Evolutionary conservation across 2,797 vertebrate species (phyloP).

Genomic region (Xyrichtys novacula): DNA sequence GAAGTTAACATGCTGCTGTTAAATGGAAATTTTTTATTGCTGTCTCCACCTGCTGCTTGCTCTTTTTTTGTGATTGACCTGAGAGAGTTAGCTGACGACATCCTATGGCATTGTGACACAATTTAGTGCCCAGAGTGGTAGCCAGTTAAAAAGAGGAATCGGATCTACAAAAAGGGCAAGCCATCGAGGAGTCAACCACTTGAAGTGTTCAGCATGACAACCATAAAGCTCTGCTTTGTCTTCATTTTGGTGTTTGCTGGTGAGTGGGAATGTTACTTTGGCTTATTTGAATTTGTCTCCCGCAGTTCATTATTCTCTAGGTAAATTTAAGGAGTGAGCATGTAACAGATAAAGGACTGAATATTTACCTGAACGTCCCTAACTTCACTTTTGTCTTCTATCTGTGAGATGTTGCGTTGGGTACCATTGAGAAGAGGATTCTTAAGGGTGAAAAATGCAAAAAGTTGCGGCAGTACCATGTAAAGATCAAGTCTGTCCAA

Average conservation of each 20-base stretch:
- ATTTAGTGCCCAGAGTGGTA: not conserved
- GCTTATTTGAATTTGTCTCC: no score
- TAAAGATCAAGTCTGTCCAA: slow-evolving; percentile 17
- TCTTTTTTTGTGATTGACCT: not conserved
- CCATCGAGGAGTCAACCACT: not conserved
- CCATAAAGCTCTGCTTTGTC: slow-evolving; percentile 4
- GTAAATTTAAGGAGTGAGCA: not conserved
- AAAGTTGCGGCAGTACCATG: slow-evolving; percentile 24
- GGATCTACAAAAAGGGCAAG: slow-evolving; percentile 3
- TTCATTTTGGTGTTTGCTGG: slow-evolving; percentile 23
- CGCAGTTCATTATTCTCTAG: not conserved
- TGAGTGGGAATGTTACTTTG: slow-evolving; percentile 6
- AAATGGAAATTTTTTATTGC: no score
- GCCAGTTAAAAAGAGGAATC: not conserved
- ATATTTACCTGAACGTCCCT: not conserved
- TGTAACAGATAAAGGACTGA: no score
- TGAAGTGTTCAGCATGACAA: slow-evolving; percentile 11
- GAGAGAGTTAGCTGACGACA: not conserved
- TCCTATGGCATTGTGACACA: not conserved
- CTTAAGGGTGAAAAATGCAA: not conserved
- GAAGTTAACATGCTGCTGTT: no score
- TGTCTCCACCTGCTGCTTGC: not conserved
- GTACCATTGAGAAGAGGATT: slow-evolving; percentile 43
- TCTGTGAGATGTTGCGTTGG: slow-evolving; percentile 10
- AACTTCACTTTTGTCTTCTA: no score